Conservation (phyloP, 2,888 invertebrate genomes). For the Idaea straminata region DNA sequence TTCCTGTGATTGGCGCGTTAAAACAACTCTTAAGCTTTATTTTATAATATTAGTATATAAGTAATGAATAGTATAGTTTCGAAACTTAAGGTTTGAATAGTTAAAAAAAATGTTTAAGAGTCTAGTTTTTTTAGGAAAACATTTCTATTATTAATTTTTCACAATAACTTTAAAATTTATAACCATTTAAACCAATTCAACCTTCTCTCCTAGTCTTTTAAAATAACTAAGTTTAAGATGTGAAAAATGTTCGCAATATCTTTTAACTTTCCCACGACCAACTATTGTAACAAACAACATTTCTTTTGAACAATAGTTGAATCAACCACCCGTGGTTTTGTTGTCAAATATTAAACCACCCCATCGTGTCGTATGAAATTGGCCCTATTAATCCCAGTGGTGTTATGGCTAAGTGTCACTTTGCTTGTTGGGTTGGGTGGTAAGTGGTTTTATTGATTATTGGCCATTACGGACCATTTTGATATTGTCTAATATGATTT, state of each 20-base stretch:
- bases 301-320: conserved; percentile 51
- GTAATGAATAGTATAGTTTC: too few species aligned
- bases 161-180: too few species aligned
- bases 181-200: too few species aligned
- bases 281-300: conserved; percentile 5
- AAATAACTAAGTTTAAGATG: background rate
- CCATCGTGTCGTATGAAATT: conserved; percentile 42
- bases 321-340: conserved; percentile 67
- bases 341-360: conserved; percentile 53
- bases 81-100: too few species aligned
- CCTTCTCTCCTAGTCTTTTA: too few species aligned
- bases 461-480: background rate
- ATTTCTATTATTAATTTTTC: too few species aligned
- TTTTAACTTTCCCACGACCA: conserved; percentile 24
- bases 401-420: background rate
- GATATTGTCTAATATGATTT: background rate
- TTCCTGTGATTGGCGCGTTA: too few species aligned
- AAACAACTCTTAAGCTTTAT: too few species aligned
- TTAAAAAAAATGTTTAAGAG: too few species aligned
- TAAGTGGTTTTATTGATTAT: conserved; percentile 1
- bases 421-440: background rate
- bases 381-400: conserved; percentile 6
- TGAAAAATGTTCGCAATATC: background rate
- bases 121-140: too few species aligned
- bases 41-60: too few species aligned